These are phyloP conservation scores for Pseudomyrmex sp. DNA, from an alignment of 1,140 invertebrate genomes.

Conservation along the genomic window DNA sequence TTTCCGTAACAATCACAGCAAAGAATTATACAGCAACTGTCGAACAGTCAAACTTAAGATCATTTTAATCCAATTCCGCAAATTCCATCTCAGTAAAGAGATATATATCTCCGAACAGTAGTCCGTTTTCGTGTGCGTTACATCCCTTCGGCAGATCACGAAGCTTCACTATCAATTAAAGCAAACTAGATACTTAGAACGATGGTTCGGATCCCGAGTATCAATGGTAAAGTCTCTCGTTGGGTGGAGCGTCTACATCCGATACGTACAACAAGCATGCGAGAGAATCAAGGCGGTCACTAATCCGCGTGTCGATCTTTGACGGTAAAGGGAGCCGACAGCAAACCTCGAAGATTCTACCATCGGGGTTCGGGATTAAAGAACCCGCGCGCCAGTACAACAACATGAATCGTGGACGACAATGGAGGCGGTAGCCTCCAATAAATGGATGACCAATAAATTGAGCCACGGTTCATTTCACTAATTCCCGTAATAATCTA, in stretches of 20 bases:
- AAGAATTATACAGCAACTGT: not conserved
- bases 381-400: conserved; percentile 65
- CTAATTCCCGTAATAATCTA: conserved; percentile 85
- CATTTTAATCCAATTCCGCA: not conserved
- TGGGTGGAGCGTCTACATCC: not conserved
- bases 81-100: not conserved
- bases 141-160: not conserved
- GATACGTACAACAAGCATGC: not conserved
- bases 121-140: conserved; percentile 16
- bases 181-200: conserved; percentile 71
- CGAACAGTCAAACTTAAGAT: conserved; percentile 4
- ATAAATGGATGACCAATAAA: conserved; percentile 81
- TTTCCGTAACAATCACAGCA: not conserved
- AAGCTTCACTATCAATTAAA: conserved; percentile 80
- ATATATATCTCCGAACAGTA: conserved; percentile 22
- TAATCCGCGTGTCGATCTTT: conserved; percentile 66
- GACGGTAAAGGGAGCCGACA: conserved; percentile 80
- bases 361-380: conserved; percentile 76
- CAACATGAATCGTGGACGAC: conserved; percentile 74
- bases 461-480: conserved; percentile 84
- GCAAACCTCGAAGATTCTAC: conserved; percentile 72
- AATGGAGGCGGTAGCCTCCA: conserved; percentile 75
- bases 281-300: conserved; percentile 33
- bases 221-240: conserved; percentile 72
- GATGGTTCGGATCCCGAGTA: conserved; percentile 48